Percentiles rank a stretch among this genome's conserved stretches.
Evolutionary conservation across 2,888 invertebrate species (phyloP).

Genomic region (Timandra comae): DNA sequence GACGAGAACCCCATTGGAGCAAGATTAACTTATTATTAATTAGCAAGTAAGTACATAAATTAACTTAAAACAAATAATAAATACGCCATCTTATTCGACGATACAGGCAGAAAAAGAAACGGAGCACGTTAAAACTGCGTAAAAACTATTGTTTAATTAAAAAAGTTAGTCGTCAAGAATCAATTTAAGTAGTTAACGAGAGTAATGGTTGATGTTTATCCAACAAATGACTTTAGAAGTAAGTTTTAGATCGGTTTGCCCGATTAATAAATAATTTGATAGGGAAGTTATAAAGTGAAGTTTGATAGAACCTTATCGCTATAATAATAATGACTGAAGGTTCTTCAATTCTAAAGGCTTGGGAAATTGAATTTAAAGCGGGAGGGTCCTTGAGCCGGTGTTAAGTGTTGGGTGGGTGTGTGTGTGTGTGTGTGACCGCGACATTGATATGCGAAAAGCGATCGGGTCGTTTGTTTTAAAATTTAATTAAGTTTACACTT

Average conservation of each 20-base stretch:
- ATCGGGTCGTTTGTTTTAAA: slow-evolving; percentile 52
- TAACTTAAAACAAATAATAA: no score
- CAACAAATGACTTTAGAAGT: slow-evolving; percentile 8
- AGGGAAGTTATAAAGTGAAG: background rate
- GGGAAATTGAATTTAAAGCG: no score
- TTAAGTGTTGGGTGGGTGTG: background rate
- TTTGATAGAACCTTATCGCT: background rate
- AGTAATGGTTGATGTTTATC: slow-evolving; percentile 1
- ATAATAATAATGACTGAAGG: no score
- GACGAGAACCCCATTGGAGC: no score
- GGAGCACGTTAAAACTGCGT: background rate
- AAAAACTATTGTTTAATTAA: no score
- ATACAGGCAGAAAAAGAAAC: no score
- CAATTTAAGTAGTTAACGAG: slow-evolving; percentile 5
- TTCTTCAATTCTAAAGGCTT: slow-evolving; percentile 4
- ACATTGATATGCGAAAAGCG: slow-evolving; percentile 55
- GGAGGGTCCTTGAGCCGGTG: no score
- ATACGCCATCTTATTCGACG: no score
- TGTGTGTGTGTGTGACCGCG: slow-evolving; percentile 22
- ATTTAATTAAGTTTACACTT: slow-evolving; percentile 60
- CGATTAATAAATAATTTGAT: slow-evolving; percentile 7
- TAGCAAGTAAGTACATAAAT: no score
- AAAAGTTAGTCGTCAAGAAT: slow-evolving; percentile 2
- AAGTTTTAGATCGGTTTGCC: slow-evolving; percentile 3
- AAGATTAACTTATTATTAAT: no score